A percentile compares a stretch with the other conserved stretches of the same genome.
These are phyloP conservation scores for Eupeodes corollae DNA, from an alignment of 1,140 invertebrate species.

Conservation along the genomic window DNA sequence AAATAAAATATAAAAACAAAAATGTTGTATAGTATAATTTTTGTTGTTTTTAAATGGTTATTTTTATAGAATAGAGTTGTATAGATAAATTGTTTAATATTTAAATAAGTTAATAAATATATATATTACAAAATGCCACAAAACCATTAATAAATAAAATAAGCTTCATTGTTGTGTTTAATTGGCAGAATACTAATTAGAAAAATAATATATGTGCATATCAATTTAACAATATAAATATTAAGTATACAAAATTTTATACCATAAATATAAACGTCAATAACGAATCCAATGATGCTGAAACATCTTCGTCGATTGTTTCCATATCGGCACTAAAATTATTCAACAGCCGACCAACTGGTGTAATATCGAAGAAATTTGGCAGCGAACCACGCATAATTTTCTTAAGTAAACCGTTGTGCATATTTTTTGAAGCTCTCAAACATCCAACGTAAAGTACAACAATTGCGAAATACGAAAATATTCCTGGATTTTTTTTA, in stretches of 20 bases:
- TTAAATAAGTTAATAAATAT: too few relatives aligned
- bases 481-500: slow-evolving; percentile 41
- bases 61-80: too few relatives aligned
- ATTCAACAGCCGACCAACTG: slow-evolving; percentile 72
- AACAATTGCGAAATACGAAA: slow-evolving; percentile 56
- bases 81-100: too few relatives aligned
- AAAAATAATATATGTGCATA: slow-evolving; percentile 15
- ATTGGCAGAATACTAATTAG: not conserved
- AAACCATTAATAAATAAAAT: too few relatives aligned
- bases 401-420: slow-evolving; percentile 52
- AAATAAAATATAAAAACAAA: too few relatives aligned
- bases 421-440: slow-evolving; percentile 55
- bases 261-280: slow-evolving; percentile 60
- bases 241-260: slow-evolving; percentile 21
- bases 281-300: slow-evolving; percentile 57
- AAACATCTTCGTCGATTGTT: slow-evolving; percentile 62
- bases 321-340: slow-evolving; percentile 78
- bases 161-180: too few relatives aligned
- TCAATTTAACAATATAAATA: slow-evolving; percentile 39
- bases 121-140: too few relatives aligned
- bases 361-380: slow-evolving; percentile 77
- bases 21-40: too few relatives aligned
- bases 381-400: slow-evolving; percentile 58
- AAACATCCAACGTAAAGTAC: slow-evolving; percentile 57
- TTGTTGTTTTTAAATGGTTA: too few relatives aligned